A percentile compares a stretch with the other conserved stretches of the same genome.
phyloP scores from a whole-genome alignment of 2,888 invertebrate species.

The Idaea biselata region DNA sequence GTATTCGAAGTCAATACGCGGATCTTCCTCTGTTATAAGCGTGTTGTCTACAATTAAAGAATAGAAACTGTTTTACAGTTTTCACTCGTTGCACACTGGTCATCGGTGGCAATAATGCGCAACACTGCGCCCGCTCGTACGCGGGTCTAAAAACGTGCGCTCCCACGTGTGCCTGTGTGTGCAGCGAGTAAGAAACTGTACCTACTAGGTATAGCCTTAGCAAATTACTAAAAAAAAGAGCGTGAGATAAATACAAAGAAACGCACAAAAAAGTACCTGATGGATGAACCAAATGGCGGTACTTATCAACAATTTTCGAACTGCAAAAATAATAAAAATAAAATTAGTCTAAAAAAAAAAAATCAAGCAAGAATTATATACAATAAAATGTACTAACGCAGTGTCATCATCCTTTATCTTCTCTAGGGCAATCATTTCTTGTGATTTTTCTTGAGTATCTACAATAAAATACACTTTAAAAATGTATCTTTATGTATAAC shows the following conservation, averaged over 20 bases:
- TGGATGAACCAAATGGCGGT: conserved; percentile 43
- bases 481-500: too few relatives aligned
- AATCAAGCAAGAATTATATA: conserved; percentile 2
- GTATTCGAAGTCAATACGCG: background rate
- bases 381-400: conserved; percentile 36
- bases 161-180: too few relatives aligned
- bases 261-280: conserved; percentile 40
- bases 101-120: background rate
- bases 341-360: conserved; percentile 7
- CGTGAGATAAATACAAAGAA: background rate
- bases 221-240: background rate
- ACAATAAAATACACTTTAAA: conserved; percentile 10
- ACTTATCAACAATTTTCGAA: conserved; percentile 52
- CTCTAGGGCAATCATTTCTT: conserved; percentile 28
- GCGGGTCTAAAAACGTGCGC: too few relatives aligned
- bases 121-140: too few relatives aligned
- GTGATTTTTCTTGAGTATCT: conserved; percentile 24
- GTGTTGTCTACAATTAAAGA: background rate
- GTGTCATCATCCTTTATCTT: conserved; percentile 36
- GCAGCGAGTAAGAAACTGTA: too few relatives aligned
- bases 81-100: too few relatives aligned
- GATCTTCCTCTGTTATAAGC: background rate
- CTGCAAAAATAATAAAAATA: conserved; percentile 49
- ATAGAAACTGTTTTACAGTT: background rate
- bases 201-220: too few relatives aligned